Evolutionary conservation across 2,113 vertebrate genomes (phyloP), one percentile per base, ranked within the genome.

Genomic region (Colaptes auratus): DNA sequence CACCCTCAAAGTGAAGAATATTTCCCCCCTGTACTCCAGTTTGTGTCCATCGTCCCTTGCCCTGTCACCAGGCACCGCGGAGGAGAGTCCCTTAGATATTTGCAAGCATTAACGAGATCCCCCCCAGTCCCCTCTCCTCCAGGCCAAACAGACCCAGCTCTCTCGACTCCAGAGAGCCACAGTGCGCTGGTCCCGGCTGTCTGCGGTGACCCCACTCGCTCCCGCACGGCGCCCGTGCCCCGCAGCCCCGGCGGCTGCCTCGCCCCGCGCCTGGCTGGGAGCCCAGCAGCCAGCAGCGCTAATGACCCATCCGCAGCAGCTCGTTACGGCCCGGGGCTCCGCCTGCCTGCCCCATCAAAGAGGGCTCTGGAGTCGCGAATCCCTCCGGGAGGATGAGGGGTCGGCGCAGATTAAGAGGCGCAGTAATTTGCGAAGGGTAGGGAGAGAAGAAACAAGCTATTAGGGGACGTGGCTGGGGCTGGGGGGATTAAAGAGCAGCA

Each of bases 281-380:
- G 82, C 70, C 66, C 42, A 14, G 44, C 63, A 13, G 16, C 35
- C 3, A 1, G 6, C 6, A 13, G 28, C 9, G 2, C 58, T 59
- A 9, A 71, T 35, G 71, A 52, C 27, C 80, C 58, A 6, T 2
- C 12, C 8, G 0, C n/a, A 33, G 88, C 56, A 15, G 78, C 71
- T 15, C 0, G 10, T 14, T 3, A 0, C 8, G 46, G 3, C 56
- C 74, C 1, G 3, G 36, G 60, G 35, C 76, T 10, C 0, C 0
- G 35, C 5, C 0, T 16, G 31, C n/a, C 63, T 12, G 4, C 1
- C 73, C 10, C 1, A 91, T 75, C 90, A 93, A 85, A 93, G 94
- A 25, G 59, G 33, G 0, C 75, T 48, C 86, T 2, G 1, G 71
- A 88, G 70, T 52, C 7, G 1, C 0, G n/a, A 92, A 85, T 94